A percentile compares a stretch with the other conserved stretches of the same genome.
Conservation (phyloP, 1,140 invertebrate species). For the Aethina tumida region DNA sequence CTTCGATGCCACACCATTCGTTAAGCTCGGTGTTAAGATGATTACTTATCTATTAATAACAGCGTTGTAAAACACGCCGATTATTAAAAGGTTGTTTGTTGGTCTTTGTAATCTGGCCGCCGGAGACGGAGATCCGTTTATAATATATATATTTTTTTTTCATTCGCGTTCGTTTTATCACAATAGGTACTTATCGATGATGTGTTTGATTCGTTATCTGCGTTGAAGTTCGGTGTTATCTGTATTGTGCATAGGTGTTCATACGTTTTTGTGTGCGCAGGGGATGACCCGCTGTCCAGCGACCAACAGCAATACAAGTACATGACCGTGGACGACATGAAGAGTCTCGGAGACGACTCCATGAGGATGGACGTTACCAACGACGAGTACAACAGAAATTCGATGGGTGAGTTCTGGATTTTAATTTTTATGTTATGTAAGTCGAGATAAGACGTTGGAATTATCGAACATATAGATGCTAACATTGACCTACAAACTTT, state of each 20-base stretch:
- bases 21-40: too few species aligned
- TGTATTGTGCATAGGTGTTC: not conserved
- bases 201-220: constrained; percentile 7
- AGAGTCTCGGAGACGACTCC: constrained; percentile 68
- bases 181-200: not conserved
- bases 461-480: too few species aligned
- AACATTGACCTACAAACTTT: too few species aligned
- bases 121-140: not conserved
- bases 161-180: not conserved
- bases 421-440: constrained; percentile 2
- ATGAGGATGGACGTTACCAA: constrained; percentile 63
- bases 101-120: too few species aligned
- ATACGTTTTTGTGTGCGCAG: constrained; percentile 37
- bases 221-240: not conserved
- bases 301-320: constrained; percentile 81
- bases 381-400: constrained; percentile 46
- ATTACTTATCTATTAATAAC: too few species aligned
- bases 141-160: not conserved
- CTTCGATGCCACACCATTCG: too few species aligned
- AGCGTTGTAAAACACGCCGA: too few species aligned
- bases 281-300: constrained; percentile 65
- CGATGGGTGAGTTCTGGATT: constrained; percentile 29
- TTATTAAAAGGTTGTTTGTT: constrained; percentile 8
- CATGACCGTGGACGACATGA: constrained; percentile 77
- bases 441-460: not conserved